Evolutionary conservation across 2,113 vertebrate species (phyloP).

Genomic region (Megaceryle maxima): DNA sequence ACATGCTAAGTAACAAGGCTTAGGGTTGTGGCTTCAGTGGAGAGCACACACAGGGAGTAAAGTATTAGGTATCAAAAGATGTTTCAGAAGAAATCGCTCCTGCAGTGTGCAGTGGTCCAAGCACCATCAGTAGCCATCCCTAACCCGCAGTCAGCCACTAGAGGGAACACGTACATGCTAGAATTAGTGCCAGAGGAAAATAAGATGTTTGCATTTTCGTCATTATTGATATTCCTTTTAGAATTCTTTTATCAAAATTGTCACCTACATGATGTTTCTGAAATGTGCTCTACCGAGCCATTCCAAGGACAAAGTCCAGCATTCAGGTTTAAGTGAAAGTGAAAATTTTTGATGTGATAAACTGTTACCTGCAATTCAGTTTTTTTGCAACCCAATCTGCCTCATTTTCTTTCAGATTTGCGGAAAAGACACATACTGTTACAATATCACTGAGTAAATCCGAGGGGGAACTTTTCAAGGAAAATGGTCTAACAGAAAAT

Average conservation of each 20-base stretch:
- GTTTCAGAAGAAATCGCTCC: accelerated
- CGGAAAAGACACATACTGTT: not conserved
- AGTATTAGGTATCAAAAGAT: accelerated
- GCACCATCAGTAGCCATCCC: not conserved
- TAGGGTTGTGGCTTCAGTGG: not conserved
- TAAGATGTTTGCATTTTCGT: accelerated
- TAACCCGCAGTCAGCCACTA: not conserved
- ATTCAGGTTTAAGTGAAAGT: not conserved
- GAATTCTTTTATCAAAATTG: not conserved
- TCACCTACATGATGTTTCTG: not conserved
- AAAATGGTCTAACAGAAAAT: not conserved
- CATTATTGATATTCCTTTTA: not conserved
- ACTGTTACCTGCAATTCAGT: not conserved
- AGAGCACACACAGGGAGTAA: accelerated
- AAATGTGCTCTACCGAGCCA: not conserved
- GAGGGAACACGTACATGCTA: not conserved
- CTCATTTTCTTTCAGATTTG: not conserved
- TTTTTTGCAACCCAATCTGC: not conserved
- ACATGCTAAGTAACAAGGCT: not conserved
- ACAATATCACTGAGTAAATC: not conserved
- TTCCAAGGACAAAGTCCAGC: not conserved
- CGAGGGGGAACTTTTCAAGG: not conserved
- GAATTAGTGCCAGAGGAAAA: not conserved
- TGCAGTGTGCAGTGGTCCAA: accelerated
- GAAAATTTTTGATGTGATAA: not conserved